Evolutionary conservation across 2,797 vertebrate species (phyloP).

Genomic region (Sebastes glaucus): DNA sequence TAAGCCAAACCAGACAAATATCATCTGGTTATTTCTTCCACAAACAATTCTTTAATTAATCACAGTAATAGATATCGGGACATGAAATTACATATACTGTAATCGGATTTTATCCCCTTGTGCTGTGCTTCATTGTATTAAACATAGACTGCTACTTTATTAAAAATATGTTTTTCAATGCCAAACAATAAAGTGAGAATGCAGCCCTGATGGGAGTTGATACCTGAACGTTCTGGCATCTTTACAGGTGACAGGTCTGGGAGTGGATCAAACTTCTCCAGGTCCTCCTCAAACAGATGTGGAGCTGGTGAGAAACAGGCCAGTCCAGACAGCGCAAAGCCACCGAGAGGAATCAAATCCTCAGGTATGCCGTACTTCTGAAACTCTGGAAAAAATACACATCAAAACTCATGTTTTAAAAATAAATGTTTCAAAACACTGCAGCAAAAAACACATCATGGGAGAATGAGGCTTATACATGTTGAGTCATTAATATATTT

Average conservation of each 20-base stretch:
- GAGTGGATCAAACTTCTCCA: conserved; percentile 32
- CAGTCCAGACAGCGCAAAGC: conserved; percentile 64
- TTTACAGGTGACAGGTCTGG: conserved; percentile 50
- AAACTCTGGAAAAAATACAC: conserved; percentile 57
- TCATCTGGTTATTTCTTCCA: background rate
- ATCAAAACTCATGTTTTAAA: background rate
- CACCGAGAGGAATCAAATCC: conserved; percentile 65
- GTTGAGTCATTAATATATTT: background rate
- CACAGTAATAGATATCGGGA: background rate
- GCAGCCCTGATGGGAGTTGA: accelerated
- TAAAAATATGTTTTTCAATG: background rate
- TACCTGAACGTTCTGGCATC: conserved; percentile 55
- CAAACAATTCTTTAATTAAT: background rate
- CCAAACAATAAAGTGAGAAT: background rate
- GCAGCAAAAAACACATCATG: background rate
- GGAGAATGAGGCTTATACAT: background rate
- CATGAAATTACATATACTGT: background rate
- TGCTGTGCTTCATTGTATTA: background rate
- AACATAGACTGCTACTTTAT: background rate
- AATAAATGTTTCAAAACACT: background rate
- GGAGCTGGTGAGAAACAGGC: conserved; percentile 31
- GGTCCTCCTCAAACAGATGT: conserved; percentile 29
- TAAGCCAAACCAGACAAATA: background rate
- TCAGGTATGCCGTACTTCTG: conserved; percentile 66
- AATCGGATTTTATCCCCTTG: no score